Percentiles rank a stretch among this genome's conserved stretches.
Conservation (phyloP, 2,113 vertebrate genomes). For the Paedocypris sp. region DNA sequence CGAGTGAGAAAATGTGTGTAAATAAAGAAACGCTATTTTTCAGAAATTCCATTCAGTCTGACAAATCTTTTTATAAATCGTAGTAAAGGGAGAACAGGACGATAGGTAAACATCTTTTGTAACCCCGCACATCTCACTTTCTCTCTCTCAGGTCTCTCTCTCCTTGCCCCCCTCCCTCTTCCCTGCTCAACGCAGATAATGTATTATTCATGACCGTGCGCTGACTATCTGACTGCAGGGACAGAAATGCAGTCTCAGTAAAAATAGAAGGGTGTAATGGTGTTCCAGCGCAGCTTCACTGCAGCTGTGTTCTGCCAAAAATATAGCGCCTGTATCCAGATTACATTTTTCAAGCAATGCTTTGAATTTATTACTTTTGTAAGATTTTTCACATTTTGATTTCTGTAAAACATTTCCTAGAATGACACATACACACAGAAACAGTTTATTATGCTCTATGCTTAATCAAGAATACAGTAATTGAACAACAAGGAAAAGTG, state of each 20-base stretch:
- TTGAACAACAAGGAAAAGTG: too few species aligned
- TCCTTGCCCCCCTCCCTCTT: not conserved
- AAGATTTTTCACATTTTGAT: too few species aligned
- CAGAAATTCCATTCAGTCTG: constrained; percentile 33
- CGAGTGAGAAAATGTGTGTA: constrained; percentile 3
- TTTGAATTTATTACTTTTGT: too few species aligned
- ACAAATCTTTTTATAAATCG: constrained; percentile 17
- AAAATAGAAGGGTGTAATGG: not conserved
- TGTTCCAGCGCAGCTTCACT: not conserved
- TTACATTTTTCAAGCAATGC: too few species aligned
- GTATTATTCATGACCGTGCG: constrained; percentile 55
- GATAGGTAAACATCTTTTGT: constrained; percentile 1
- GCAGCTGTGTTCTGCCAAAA: too few species aligned
- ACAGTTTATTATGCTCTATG: too few species aligned
- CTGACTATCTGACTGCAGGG: constrained; percentile 42
- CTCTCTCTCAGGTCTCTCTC: not conserved
- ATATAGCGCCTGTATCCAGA: too few species aligned
- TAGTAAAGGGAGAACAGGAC: not conserved
- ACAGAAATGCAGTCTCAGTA: constrained; percentile 32
- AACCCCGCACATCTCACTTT: not conserved
- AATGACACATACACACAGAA: too few species aligned
- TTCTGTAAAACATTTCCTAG: too few species aligned
- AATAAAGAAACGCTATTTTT: constrained; percentile 43
- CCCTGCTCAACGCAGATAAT: constrained; percentile 24
- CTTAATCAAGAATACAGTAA: too few species aligned